Percentiles rank a stretch among this genome's conserved stretches.
Evolutionary conservation across 2,113 vertebrate genomes (phyloP).

Genomic region (Hippocampus abdominalis): DNA sequence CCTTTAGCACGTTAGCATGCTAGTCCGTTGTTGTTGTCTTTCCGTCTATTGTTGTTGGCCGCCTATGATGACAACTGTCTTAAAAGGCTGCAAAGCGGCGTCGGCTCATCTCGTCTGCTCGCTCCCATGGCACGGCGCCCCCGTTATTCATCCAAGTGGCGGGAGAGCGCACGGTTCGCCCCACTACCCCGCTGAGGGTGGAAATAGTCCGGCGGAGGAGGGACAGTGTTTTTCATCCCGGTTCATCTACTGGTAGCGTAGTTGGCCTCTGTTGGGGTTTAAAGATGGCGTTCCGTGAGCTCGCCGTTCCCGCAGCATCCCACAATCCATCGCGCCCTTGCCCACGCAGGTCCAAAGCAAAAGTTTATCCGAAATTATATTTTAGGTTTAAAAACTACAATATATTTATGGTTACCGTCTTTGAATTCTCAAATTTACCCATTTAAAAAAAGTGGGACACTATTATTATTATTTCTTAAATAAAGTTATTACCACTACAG

Average conservation of each 20-base stretch:
- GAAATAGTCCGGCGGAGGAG: conserved; percentile 7
- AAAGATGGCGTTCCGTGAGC: conserved; percentile 75
- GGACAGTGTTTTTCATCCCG: conserved; percentile 57
- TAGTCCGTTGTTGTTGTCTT: conserved; percentile 70
- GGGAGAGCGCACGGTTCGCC: conserved; percentile 2
- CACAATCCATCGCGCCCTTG: conserved; percentile 60
- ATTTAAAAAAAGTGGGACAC: background rate
- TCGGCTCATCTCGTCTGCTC: conserved; percentile 27
- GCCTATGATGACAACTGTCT: conserved; percentile 39
- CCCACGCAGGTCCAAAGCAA: background rate
- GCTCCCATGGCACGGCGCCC: conserved; percentile 14
- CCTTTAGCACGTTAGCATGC: conserved; percentile 50
- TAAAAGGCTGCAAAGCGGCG: conserved; percentile 15
- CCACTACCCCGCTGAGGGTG: background rate
- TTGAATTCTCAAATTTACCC: background rate
- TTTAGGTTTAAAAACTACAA: background rate
- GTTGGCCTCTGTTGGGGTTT: conserved; percentile 76
- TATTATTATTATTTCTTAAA: background rate
- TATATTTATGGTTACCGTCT: background rate
- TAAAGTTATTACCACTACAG: background rate
- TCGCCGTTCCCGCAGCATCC: conserved; percentile 69
- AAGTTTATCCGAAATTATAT: background rate
- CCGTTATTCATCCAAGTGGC: conserved; percentile 16
- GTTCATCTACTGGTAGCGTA: conserved; percentile 50
- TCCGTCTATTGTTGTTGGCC: conserved; percentile 68